Evolutionary conservation across 2,113 vertebrate species (phyloP), one percentile per base, ranked within the genome.

Genomic region (Chionodraco myersi): DNA sequence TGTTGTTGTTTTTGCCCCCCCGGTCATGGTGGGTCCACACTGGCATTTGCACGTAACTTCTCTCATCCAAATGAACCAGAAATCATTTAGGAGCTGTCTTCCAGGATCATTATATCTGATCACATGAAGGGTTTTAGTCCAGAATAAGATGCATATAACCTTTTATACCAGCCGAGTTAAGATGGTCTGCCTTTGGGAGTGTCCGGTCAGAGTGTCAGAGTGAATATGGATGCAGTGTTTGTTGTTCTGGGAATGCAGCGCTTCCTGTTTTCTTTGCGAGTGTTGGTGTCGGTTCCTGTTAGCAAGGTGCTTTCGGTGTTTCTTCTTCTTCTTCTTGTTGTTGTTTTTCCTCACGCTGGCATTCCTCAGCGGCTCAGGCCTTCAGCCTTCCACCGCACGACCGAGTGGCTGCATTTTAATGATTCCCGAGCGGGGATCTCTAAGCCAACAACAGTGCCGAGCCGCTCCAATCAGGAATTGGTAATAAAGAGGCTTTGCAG

Each of bases 361-460:
- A 94, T 95, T 95, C 93, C 91, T 88, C 41, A 91, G 92, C 79
- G 57, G 92, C 93, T 94, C 91, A 93, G 90, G 79, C 76, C 80
- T 70, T 80, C 82, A 65, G 82, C 79, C 79, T 75, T 83, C 78
- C 64, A 88, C 82, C 80, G 77, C 82, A 75, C 68, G 12, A 62
- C 72, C 34, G 74, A 89, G 77, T 84, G 66, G 62, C 82, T 85
- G 66, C 83, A 79, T 90, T 92, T 92, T 91, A 92, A 94, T 94
- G 84, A 89, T 88, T 91, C 84, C 65, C 82, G 75, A 79, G 88
- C 56, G 89, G 88, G 84, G 86, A 85, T 80, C 78, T 59, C 61
- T 91, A 93, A 94, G 90, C 92, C 91, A 88, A 91, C 88, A 91
- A 85, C 85, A 89, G 79, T 75, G 67, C 67, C 79, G 58, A 87